phyloP scores from a whole-genome alignment of 1,140 invertebrate species.

The Aphelinus certus region DNA sequence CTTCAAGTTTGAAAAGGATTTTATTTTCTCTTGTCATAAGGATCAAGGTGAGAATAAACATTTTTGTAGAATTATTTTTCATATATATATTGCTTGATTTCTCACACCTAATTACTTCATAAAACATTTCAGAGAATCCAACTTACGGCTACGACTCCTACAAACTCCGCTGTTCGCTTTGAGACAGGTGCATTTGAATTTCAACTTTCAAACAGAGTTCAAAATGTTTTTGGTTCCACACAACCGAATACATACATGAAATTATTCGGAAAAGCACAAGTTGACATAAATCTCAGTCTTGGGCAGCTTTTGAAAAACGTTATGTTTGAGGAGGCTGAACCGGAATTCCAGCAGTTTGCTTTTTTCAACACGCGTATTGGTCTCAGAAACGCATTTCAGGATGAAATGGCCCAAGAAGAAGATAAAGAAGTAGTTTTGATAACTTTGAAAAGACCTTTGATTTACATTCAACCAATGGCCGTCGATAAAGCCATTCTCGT shows the following conservation, averaged over 20 bases:
- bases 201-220: constrained; percentile 92
- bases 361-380: constrained; percentile 96
- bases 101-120: constrained; percentile 14
- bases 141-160: constrained; percentile 96
- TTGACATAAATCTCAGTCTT: constrained; percentile 93
- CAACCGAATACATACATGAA: constrained; percentile 74
- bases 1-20: constrained; percentile 73
- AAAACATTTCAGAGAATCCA: constrained; percentile 82
- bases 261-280: constrained; percentile 92
- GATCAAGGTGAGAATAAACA: constrained; percentile 73
- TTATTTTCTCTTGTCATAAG: constrained; percentile 89
- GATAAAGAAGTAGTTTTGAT: constrained; percentile 96
- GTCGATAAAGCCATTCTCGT: constrained; percentile 96
- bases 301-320: constrained; percentile 93
- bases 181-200: constrained; percentile 93
- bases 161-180: constrained; percentile 93
- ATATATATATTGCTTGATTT: constrained; percentile 21
- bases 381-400: constrained; percentile 85
- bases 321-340: constrained; percentile 95
- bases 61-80: constrained; percentile 16
- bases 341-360: constrained; percentile 95
- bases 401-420: constrained; percentile 87
- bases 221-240: constrained; percentile 81
- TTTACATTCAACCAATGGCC: constrained; percentile 95
- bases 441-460: constrained; percentile 87